Evolutionary conservation across 2,888 invertebrate species (phyloP).

Genomic region (Dynastes tityus): DNA sequence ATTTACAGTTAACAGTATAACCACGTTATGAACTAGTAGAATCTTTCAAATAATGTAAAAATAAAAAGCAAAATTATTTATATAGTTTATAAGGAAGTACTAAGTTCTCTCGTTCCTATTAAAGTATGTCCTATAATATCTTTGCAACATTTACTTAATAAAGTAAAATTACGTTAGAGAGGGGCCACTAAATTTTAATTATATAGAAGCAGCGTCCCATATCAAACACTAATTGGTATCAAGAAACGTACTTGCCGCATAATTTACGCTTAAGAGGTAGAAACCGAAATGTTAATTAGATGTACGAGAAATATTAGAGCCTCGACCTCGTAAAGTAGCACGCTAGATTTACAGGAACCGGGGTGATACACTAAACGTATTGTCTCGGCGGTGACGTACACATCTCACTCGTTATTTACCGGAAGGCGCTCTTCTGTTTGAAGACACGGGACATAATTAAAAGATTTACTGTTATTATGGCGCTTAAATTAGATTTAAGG

Average conservation of each 20-base stretch:
- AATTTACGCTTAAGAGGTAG: conserved; percentile 13
- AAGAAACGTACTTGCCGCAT: conserved; percentile 14
- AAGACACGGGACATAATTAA: conserved; percentile 52
- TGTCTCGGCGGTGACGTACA: conserved; percentile 31
- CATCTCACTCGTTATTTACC: conserved; percentile 36
- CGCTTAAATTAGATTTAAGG: conserved; percentile 53
- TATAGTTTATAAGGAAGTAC: no score
- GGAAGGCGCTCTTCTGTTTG: conserved; percentile 22
- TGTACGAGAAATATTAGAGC: conserved; percentile 28
- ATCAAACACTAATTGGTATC: background rate
- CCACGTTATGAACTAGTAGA: no score
- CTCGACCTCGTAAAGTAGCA: conserved; percentile 7
- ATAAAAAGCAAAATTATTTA: no score
- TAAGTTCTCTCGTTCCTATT: no score
- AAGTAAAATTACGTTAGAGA: background rate
- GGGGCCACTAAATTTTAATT: no score
- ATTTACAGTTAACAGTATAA: no score
- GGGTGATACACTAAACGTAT: conserved; percentile 2
- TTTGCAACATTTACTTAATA: no score
- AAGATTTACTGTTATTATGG: conserved; percentile 54
- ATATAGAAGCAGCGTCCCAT: no score
- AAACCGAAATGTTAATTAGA: conserved; percentile 32
- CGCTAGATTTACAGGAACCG: background rate
- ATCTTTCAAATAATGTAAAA: no score
- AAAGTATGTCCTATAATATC: no score